These are phyloP conservation scores for Etheostoma cragini DNA, from an alignment of 2,113 vertebrate genomes.

Conservation along the genomic window DNA sequence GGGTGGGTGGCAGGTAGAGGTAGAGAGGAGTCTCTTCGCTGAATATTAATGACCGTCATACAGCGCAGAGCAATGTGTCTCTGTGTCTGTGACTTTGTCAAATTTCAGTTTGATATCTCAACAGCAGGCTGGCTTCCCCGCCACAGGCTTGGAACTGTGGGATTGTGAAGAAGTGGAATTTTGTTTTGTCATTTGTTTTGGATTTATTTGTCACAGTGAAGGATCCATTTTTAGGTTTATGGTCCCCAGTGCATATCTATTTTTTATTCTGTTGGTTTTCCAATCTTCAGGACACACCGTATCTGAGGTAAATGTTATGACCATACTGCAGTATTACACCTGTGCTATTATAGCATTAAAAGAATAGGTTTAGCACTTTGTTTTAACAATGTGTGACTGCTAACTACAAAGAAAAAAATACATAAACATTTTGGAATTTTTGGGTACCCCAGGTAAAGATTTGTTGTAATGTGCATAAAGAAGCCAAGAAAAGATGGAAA, in stretches of 20 bases:
- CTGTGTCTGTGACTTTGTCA: slow-evolving; percentile 49
- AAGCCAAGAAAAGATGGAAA: too few relatives aligned
- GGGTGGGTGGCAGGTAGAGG: slow-evolving; percentile 48
- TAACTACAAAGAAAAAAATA: too few relatives aligned
- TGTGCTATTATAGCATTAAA: background rate
- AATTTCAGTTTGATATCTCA: slow-evolving; percentile 47
- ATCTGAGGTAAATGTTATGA: background rate
- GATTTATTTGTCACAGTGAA: slow-evolving; percentile 18
- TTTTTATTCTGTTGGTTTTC: too few relatives aligned
- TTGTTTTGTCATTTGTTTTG: slow-evolving; percentile 36
- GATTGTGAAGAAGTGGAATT: background rate
- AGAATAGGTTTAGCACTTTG: background rate
- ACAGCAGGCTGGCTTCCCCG: slow-evolving; percentile 12
- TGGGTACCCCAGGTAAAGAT: too few relatives aligned
- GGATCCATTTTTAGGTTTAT: slow-evolving; percentile 18
- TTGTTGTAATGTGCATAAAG: too few relatives aligned
- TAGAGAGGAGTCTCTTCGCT: slow-evolving; percentile 30
- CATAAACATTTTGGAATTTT: too few relatives aligned
- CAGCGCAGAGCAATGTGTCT: slow-evolving; percentile 34
- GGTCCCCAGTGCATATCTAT: background rate
- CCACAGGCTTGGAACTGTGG: slow-evolving; percentile 9
- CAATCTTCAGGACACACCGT: background rate
- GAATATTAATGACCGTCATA: slow-evolving; percentile 65
- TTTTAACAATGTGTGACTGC: background rate
- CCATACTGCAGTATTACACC: background rate